Base-by-base conservation (phyloP, 2,797 vertebrate genomes). In the Silurus lanzhouensis region DNA sequence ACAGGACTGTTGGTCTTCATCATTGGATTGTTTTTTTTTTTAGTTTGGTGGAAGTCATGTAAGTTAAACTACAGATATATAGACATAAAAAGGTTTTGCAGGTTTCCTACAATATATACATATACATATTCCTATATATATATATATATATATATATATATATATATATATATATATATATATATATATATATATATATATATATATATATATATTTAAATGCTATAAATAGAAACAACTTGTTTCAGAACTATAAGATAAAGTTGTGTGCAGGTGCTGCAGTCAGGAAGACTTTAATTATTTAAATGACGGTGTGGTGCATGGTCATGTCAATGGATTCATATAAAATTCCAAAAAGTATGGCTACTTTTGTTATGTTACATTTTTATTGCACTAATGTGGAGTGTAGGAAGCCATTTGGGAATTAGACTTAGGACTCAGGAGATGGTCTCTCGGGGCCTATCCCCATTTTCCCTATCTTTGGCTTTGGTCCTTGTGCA, bases 11-110 rank as follows among this genome's bases (percentile, higher is more conserved):
- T 71, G 75, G 66, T 46, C 75, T 83, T 66, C 67, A 58, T 72
- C 48, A 46, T n/a, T 78, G 81, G 63, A 70, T 83, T 82, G 71
- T 20, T 83, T 74, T 52, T 22, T 61, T 60, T 52, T 52, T 84
- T n/a, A 61, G 12, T 48, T 80, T 79, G 20, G 68, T 8, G 27
- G 52, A 83, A 74, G 82, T 74, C 31, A 74, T 12, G 19, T 68
- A 77, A 58, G 5, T 15, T 22, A 17, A 48, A 64, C 15, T 27
- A n/a, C 19, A 61, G 31, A 14, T 78, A 44, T 44, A 7, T 22
- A 52, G 48, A 44, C 10, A 3, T 31, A 25, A 31, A 15, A 58
- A 60, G 4, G 2, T 61, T 78, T 61, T 44, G 19, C 10, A 61
- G 19, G 9, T 60, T 78, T 60, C 52, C 55, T 60, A 31, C 58